Percentiles rank a stretch among this genome's conserved stretches.
Evolutionary conservation across 2,797 vertebrate species (phyloP).

Genomic region (Menidia menidia): DNA sequence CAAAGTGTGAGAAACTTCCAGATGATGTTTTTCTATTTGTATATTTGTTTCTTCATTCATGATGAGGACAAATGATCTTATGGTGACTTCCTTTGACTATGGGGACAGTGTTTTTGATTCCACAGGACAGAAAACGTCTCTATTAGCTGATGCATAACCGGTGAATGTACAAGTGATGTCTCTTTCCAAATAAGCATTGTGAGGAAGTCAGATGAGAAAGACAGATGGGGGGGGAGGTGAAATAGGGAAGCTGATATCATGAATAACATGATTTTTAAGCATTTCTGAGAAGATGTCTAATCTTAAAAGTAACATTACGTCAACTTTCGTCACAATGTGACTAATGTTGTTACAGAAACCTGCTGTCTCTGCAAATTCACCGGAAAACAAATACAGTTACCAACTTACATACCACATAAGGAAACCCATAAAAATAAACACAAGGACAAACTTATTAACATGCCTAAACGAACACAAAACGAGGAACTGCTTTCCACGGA

Average conservation of each 20-base stretch:
- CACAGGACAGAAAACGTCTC: neutral
- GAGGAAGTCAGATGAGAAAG: neutral
- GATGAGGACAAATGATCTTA: no score
- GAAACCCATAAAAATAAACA: neutral
- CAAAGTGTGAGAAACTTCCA: no score
- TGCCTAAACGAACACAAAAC: neutral
- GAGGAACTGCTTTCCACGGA: neutral
- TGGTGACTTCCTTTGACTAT: no score
- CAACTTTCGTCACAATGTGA: neutral
- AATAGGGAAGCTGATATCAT: neutral
- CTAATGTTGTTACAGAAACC: neutral
- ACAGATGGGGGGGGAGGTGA: neutral
- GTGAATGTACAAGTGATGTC: neutral
- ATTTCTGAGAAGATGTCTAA: neutral
- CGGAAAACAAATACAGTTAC: neutral
- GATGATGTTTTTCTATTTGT: no score
- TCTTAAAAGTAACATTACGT: neutral
- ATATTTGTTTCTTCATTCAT: no score
- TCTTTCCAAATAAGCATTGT: no score
- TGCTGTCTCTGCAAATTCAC: neutral
- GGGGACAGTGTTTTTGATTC: no score
- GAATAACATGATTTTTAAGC: neutral
- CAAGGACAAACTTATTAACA: neutral
- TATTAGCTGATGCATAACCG: slow-evolving; percentile 4
- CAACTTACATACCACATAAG: no score